Percentiles rank a stretch among this genome's conserved stretches.
phyloP scores from a whole-genome alignment of 2,113 vertebrate genomes.

The Nesospiza acunhae region DNA sequence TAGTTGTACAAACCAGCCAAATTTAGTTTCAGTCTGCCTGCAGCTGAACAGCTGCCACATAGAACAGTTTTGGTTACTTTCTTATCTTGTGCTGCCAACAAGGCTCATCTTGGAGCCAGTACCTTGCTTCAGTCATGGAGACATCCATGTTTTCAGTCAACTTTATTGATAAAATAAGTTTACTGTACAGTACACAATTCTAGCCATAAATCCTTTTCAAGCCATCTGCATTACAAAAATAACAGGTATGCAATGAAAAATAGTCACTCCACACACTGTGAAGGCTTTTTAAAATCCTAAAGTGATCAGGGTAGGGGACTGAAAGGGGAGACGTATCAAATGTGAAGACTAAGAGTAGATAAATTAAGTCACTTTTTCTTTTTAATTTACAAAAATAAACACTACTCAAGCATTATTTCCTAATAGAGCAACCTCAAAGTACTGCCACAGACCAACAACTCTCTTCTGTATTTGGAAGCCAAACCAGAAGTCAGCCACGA shows the following conservation, averaged over 20 bases:
- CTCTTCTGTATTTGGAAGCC: not conserved
- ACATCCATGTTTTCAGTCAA: slow-evolving; percentile 24
- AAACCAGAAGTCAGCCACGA: not conserved
- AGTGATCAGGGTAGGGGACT: slow-evolving; percentile 14
- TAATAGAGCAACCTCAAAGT: slow-evolving; percentile 66
- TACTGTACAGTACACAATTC: slow-evolving; percentile 66
- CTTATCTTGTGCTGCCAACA: not conserved
- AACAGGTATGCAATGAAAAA: slow-evolving; percentile 63
- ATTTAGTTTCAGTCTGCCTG: not conserved
- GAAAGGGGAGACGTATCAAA: not conserved
- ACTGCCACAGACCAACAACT: slow-evolving; percentile 28
- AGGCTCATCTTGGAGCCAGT: not conserved
- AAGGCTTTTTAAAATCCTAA: slow-evolving; percentile 56
- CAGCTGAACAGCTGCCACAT: not conserved
- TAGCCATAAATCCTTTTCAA: slow-evolving; percentile 56
- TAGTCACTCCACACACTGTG: slow-evolving; percentile 50
- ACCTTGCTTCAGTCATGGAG: not conserved
- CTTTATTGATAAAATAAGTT: slow-evolving; percentile 80
- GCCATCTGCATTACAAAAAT: slow-evolving; percentile 66
- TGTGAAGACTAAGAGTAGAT: slow-evolving; percentile 47
- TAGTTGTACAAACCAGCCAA: not conserved
- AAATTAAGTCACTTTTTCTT: slow-evolving; percentile 58
- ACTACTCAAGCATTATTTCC: slow-evolving; percentile 69
- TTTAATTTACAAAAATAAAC: slow-evolving; percentile 74
- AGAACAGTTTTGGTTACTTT: not conserved